Base-by-base conservation (phyloP, 2,113 vertebrate genomes). In the Malaclemys terrapin region DNA sequence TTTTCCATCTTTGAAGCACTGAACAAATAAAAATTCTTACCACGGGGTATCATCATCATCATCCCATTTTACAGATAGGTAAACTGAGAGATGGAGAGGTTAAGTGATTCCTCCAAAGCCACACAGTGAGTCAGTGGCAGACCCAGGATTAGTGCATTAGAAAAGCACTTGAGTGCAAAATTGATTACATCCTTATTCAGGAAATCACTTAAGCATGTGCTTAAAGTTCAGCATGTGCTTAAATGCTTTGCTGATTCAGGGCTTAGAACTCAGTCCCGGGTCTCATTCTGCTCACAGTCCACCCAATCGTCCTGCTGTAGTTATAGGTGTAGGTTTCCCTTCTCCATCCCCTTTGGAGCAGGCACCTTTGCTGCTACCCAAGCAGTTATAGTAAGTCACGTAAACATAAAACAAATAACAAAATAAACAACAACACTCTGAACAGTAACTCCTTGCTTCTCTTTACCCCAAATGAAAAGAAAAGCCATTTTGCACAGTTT, bases 401-500 rank as follows among this genome's bases (percentile, higher is more conserved):
- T 62, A 59, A 59, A 57, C 10, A 5, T 24, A 27, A 57, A 57
- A 59, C 27, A 12, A 59, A 59, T 59, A 13, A 62, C 57, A 62
- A 59, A 62, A 31, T 29, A 31, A 62, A 57, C 25, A 27, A 29
- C 12, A 1, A 12, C 27, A 13, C 27, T 31, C 27, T 81, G 75
- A 0, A 0, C 14, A 6, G 47, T 1, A 79, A 10, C 27, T 42
- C 9, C 89, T 80, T n/a, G 5, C 19, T 84, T 84, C 62, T 38
- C 3, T 76, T 91, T 49, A 69, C 25, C 59, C 47, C 62, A 24
- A 92, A 82, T 2, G 12, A 4, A 31, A 31, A 29, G 11, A 25
- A 14, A 62, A 62, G 29, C 57, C 12, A 31, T 31, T 0, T 2
- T 0, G 0, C 1, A 16, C 1, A 1, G 78, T 65, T 10, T 25